Base-by-base conservation (phyloP, 2,113 vertebrate genomes). In the Pedionomus torquatus region DNA sequence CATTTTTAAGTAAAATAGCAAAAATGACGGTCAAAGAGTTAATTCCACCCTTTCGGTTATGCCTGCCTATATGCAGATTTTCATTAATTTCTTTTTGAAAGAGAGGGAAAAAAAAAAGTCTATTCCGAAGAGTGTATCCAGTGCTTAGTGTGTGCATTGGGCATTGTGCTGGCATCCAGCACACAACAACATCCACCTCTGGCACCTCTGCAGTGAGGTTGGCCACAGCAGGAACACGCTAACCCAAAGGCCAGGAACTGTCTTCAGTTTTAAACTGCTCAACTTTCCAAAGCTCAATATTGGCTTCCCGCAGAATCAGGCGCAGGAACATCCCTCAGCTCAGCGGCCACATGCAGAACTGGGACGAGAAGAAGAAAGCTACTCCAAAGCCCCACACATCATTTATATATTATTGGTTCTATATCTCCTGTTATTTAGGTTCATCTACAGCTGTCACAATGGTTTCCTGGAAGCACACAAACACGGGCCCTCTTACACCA, bases 401-500 rank as follows among this genome's bases (percentile, higher is more conserved):
- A 46, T 91, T 92, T 83, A 87, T 60, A 60, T 85, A 66, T 82
- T 26, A 55, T 9, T 54, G 37, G 16, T 69, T 92, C 75, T 76
- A 0, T 49, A 75, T 61, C 51, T 79, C 70, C 57, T 63, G 66
- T 57, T 69, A 10, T 87, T 80, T 55, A 85, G 70, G 70, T 61
- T 79, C 63, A 39, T 6, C 10, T 4, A 58, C 48, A 84, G 65
- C 17, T 54, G 39, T 83, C 86, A 51, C n/a, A 63, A 55, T 13
- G 20, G 81, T 77, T 94, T 96, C 90, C 90, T 94, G 31, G 90
- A 90, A 96, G 71, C 23, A 46, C 86, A 70, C 28, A 87, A 74
- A 79, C 80, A 77, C 8, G 13, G 89, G 41, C 51, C 92, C 90
- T 82, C 83, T 84, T 89, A 91, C 76, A 49, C 28, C 1, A 5